phyloP scores from a whole-genome alignment of 2,888 invertebrate species.

The Callosobruchus maculatus region DNA sequence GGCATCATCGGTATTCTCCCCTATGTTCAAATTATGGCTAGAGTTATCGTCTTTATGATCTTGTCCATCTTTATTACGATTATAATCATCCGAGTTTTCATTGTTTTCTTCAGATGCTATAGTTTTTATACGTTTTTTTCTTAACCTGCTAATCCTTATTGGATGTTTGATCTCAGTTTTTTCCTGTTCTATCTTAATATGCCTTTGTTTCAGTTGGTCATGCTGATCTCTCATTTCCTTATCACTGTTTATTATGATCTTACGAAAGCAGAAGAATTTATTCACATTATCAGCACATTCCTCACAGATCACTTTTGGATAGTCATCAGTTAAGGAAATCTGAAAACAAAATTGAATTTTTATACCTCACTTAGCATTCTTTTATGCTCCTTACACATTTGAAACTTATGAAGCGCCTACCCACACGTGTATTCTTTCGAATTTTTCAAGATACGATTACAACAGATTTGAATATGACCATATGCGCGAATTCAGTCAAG shows the following conservation, averaged over 20 bases:
- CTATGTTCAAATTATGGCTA: neutral
- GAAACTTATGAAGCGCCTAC: no score
- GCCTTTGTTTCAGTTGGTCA: conserved; percentile 18
- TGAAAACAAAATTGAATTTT: no score
- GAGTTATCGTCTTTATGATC: neutral
- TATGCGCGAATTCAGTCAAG: no score
- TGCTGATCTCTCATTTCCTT: conserved; percentile 27
- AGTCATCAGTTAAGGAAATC: conserved; percentile 22
- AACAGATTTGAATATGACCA: no score
- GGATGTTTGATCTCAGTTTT: neutral
- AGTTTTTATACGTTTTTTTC: conserved; percentile 11
- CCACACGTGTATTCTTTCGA: no score
- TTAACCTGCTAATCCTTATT: neutral
- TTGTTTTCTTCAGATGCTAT: conserved; percentile 7
- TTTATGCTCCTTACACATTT: no score
- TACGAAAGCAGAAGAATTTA: conserved; percentile 34
- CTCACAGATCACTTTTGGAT: conserved; percentile 33
- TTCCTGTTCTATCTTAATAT: conserved; percentile 3
- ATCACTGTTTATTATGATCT: conserved; percentile 33
- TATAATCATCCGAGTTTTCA: neutral
- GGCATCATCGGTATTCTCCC: conserved; percentile 1
- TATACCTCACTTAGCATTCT: no score
- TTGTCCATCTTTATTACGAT: neutral
- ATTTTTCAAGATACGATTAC: no score
- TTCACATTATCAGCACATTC: conserved; percentile 35